These are phyloP conservation scores for Leptothorax acervorum DNA, from an alignment of 2,888 invertebrate species.

Conservation along the genomic window DNA sequence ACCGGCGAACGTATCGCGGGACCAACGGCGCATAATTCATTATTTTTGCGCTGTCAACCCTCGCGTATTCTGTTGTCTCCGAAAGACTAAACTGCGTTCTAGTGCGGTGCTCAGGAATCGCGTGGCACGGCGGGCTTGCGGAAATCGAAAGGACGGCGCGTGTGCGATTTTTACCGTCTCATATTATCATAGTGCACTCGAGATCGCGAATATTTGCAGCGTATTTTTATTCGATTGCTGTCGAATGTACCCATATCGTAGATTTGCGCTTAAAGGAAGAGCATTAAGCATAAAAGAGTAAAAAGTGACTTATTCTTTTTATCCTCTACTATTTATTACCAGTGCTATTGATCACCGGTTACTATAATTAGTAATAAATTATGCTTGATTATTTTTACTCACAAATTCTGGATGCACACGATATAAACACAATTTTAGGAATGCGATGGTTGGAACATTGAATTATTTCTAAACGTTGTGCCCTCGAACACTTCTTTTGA, in stretches of 20 bases:
- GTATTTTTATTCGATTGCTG: not conserved
- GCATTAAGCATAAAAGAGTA: not conserved
- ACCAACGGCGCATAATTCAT: conserved; percentile 70
- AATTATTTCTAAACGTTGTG: not conserved
- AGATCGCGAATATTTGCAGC: not conserved
- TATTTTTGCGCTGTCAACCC: conserved; percentile 67
- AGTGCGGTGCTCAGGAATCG: conserved; percentile 46
- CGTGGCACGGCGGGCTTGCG: conserved; percentile 16
- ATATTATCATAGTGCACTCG: conserved; percentile 24
- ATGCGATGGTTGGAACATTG: not conserved
- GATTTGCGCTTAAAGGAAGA: not conserved
- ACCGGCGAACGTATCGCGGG: conserved; percentile 61
- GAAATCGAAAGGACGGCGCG: conserved; percentile 60
- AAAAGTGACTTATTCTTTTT: not conserved
- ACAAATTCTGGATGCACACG: not conserved
- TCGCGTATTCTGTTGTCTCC: conserved; percentile 67
- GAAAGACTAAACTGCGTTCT: conserved; percentile 49
- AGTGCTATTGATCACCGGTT: not conserved
- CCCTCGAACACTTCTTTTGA: not conserved
- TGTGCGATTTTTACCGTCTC: conserved; percentile 19
- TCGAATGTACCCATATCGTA: too few relatives aligned
- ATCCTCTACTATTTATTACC: not conserved
- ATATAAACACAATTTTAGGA: not conserved
- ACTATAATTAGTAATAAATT: not conserved
- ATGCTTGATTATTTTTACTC: not conserved